A percentile compares a stretch with the other conserved stretches of the same genome.
phyloP scores from a whole-genome alignment of 2,113 vertebrate species.

The Holacanthus passer region DNA sequence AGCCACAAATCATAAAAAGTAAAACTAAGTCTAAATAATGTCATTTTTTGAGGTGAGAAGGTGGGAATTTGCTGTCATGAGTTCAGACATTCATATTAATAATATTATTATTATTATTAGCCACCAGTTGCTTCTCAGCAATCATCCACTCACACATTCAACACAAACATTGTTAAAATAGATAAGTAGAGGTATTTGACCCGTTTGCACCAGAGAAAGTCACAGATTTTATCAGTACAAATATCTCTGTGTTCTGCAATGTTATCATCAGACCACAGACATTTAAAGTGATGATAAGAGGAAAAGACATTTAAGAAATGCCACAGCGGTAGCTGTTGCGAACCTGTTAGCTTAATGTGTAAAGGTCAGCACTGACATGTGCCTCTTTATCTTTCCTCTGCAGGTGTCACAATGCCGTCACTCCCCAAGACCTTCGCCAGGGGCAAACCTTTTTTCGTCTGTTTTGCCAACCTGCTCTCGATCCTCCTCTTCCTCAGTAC shows the following conservation, averaged over 20 bases:
- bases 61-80: no score
- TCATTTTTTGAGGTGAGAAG: no score
- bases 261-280: conserved; percentile 14
- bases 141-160: neutral
- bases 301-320: conserved; percentile 33
- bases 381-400: conserved; percentile 67
- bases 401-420: conserved; percentile 87
- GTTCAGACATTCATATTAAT: no score
- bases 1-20: no score
- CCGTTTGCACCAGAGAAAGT: neutral
- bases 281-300: conserved; percentile 18
- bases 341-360: conserved; percentile 44
- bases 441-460: conserved; percentile 77
- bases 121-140: no score
- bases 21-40: no score
- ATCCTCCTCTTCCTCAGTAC: conserved; percentile 80
- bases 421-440: conserved; percentile 72
- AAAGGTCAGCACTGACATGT: conserved; percentile 68
- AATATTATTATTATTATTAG: no score
- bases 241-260: neutral
- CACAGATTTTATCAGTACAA: neutral
- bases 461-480: conserved; percentile 81
- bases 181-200: neutral
- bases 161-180: neutral
- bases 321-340: conserved; percentile 4